phyloP scores from a whole-genome alignment of 2,797 vertebrate genomes.

The Sebastes steindachneri region DNA sequence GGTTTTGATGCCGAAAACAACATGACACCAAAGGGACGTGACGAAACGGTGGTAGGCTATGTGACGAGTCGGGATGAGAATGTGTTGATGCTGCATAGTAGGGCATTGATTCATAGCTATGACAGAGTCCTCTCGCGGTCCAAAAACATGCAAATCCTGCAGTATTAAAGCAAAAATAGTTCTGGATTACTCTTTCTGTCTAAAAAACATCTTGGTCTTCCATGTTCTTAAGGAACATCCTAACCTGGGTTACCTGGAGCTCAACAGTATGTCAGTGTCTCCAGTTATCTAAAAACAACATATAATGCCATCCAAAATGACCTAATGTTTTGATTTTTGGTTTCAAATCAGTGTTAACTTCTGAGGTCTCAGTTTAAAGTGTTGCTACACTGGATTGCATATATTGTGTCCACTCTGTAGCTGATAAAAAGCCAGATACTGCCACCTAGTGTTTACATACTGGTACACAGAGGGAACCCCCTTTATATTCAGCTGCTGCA shows the following conservation, averaged over 20 bases:
- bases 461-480: constrained; percentile 35
- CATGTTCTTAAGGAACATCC: neutral
- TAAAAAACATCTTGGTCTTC: neutral
- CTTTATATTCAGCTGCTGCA: neutral
- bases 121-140: neutral
- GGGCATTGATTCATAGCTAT: neutral
- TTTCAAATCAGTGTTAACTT: neutral
- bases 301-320: neutral
- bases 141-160: neutral
- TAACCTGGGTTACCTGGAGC: neutral
- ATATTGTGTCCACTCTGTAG: neutral
- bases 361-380: neutral
- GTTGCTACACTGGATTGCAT: neutral
- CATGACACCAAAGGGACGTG: no score
- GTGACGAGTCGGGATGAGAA: no score
- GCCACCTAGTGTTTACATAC: constrained; percentile 70
- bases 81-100: no score
- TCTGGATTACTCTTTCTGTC: neutral
- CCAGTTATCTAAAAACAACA: neutral
- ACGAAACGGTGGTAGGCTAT: no score
- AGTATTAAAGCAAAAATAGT: neutral
- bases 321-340: neutral
- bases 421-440: constrained; percentile 63
- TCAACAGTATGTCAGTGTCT: neutral
- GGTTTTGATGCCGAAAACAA: no score